These are phyloP conservation scores for Anguilla obscura DNA, from an alignment of 2,797 vertebrate species.

Conservation along the genomic window DNA sequence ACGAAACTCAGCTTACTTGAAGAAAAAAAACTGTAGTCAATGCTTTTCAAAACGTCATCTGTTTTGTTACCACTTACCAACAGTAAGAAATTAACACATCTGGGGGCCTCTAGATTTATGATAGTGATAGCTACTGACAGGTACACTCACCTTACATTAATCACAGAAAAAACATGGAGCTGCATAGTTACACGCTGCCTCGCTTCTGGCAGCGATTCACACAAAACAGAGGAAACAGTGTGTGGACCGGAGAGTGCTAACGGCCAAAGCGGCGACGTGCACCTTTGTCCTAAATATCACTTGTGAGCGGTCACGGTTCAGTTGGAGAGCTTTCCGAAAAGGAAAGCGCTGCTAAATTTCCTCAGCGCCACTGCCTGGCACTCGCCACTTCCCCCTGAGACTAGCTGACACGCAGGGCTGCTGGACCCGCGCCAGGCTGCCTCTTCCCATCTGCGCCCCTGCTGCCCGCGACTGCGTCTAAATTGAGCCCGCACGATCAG, in stretches of 20 bases:
- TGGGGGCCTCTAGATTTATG: not conserved
- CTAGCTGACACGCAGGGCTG: conserved; percentile 49
- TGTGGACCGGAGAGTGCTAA: not conserved
- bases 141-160: not conserved
- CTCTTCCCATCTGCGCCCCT: not conserved
- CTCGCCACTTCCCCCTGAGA: conserved; percentile 44
- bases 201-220: not conserved
- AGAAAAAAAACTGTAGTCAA: not conserved
- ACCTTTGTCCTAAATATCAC: conserved; percentile 49
- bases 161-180: not conserved
- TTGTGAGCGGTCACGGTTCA: conserved; percentile 49
- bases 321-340: conserved; percentile 50
- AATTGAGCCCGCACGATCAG: not conserved
- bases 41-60: not conserved
- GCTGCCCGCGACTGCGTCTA: not conserved
- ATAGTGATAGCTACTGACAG: not conserved
- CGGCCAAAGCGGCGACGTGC: conserved; percentile 18
- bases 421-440: conserved; percentile 46
- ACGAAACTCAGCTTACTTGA: not conserved
- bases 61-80: not conserved
- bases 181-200: not conserved
- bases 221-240: not conserved
- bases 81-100: not conserved
- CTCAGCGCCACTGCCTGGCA: conserved; percentile 54
- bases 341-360: conserved; percentile 60